These are phyloP conservation scores for Enteromius mattozi DNA, from an alignment of 2,797 vertebrate species.

Conservation along the genomic window DNA sequence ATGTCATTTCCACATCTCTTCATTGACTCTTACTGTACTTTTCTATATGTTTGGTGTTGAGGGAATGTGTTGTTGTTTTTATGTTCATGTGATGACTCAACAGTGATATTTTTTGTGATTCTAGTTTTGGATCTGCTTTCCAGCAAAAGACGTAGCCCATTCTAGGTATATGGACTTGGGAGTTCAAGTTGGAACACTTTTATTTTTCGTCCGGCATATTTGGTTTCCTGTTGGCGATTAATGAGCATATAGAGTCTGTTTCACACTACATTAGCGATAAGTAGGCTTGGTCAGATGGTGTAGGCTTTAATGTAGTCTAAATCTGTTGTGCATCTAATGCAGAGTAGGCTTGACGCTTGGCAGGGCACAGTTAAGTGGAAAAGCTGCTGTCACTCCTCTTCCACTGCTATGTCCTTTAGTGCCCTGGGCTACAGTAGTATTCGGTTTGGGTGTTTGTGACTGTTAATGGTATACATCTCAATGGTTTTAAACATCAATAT, in stretches of 20 bases:
- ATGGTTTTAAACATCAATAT: neutral
- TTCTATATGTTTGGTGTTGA: conserved; percentile 41
- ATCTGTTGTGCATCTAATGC: conserved; percentile 13
- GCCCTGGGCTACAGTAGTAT: neutral
- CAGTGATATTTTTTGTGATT: conserved; percentile 24
- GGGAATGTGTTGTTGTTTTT: conserved; percentile 23
- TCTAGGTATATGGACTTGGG: neutral
- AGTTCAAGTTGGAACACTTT: neutral
- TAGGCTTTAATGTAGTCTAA: conserved; percentile 30
- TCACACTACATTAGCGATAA: conserved; percentile 37
- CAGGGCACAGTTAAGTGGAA: conserved; percentile 25
- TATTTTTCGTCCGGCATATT: neutral
- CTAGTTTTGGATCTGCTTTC: conserved; percentile 1
- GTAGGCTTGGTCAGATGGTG: conserved; percentile 54
- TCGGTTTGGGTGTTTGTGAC: neutral
- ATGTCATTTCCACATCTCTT: conserved; percentile 7
- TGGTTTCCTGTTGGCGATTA: neutral
- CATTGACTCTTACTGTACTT: conserved; percentile 8
- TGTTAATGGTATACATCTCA: neutral
- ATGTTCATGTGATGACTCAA: conserved; percentile 14
- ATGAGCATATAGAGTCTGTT: neutral
- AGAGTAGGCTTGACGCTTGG: conserved; percentile 19
- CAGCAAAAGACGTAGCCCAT: neutral
- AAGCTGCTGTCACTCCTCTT: conserved; percentile 15
- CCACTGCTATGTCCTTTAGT: conserved; percentile 5